phyloP scores from a whole-genome alignment of 2,888 invertebrate species.

The Priocnemis perturbator region DNA sequence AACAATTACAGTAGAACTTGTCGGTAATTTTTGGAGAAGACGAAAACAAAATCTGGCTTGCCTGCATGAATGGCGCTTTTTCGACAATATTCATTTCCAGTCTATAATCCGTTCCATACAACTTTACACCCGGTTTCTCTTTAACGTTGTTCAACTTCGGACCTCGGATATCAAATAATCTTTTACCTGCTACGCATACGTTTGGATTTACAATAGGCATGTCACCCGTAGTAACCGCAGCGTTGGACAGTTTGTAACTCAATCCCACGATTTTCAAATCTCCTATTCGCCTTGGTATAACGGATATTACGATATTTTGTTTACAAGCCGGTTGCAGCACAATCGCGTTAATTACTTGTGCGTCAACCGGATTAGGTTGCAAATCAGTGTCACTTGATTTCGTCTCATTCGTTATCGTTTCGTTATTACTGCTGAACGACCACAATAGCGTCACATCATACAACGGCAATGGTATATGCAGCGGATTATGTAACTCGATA shows the following conservation, averaged over 20 bases:
- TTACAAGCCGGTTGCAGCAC: conserved; percentile 79
- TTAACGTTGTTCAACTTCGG: conserved; percentile 78
- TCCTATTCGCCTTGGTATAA: conserved; percentile 86
- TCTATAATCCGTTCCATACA: conserved; percentile 81
- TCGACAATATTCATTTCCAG: conserved; percentile 86
- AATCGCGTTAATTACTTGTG: conserved; percentile 78
- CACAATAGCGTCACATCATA: conserved; percentile 85
- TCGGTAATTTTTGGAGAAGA: background rate
- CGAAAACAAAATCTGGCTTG: conserved; percentile 62
- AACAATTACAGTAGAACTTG: background rate
- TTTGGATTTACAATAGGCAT: conserved; percentile 58
- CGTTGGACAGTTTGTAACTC: conserved; percentile 79
- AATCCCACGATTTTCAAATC: conserved; percentile 85
- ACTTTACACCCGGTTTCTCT: conserved; percentile 75
- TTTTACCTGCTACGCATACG: conserved; percentile 79
- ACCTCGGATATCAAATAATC: conserved; percentile 78
- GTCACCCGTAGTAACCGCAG: conserved; percentile 46
- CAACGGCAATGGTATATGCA: conserved; percentile 84
- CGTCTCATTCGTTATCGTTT: conserved; percentile 71
- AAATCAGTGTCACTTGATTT: conserved; percentile 70
- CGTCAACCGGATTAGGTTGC: conserved; percentile 75
- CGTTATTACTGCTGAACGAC: conserved; percentile 78
- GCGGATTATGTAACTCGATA: conserved; percentile 85
- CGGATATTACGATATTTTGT: conserved; percentile 81
- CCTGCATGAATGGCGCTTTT: conserved; percentile 89